These are phyloP conservation scores for Temnothorax nylanderi DNA, from an alignment of 1,140 invertebrate species.

Conservation along the genomic window DNA sequence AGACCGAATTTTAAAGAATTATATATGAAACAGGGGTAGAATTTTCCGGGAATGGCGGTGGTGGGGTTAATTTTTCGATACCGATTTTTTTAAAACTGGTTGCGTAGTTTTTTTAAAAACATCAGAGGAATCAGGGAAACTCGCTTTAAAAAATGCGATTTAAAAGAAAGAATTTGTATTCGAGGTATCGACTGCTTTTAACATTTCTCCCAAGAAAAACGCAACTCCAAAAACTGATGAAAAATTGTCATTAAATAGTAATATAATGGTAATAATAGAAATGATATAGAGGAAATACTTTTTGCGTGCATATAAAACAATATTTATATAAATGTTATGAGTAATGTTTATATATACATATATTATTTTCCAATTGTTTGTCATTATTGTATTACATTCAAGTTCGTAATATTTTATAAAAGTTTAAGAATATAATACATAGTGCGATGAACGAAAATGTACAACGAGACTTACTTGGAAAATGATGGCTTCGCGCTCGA, in stretches of 20 bases:
- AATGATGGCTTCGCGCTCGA: conserved; percentile 95
- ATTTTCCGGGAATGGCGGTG: no score
- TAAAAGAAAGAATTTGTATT: not conserved
- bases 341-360: not conserved
- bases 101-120: not conserved
- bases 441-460: not conserved
- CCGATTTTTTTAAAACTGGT: no score
- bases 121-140: not conserved
- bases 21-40: no score
- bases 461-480: conserved; percentile 90
- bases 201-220: not conserved
- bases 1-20: no score
- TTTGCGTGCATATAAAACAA: not conserved
- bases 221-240: not conserved
- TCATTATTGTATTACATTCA: not conserved
- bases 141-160: not conserved
- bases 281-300: not conserved
- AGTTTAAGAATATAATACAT: not conserved
- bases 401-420: not conserved
- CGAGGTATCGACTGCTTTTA: not conserved
- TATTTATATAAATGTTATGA: not conserved
- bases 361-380: not conserved
- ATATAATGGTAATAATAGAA: not conserved
- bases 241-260: not conserved
- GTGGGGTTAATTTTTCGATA: no score